Evolutionary conservation across 1,140 invertebrate genomes (phyloP), one percentile per base, ranked within the genome.

Genomic region (Brachionus sp.): DNA sequence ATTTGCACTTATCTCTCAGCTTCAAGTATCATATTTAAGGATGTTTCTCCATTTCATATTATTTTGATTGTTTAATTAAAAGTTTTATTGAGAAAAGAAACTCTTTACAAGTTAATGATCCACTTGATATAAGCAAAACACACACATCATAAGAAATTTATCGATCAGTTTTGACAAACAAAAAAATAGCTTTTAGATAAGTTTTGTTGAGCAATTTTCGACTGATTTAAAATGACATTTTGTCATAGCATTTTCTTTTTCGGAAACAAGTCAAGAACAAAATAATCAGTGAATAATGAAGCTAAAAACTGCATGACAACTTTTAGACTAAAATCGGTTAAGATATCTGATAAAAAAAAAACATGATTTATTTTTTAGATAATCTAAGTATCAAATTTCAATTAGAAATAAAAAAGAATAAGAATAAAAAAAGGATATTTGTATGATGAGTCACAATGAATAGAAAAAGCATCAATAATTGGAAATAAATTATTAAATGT

Each of bases 21-120:
- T 70, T 70, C 35, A 39, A 70, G 66, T 70, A 70, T 70, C 66
- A 70, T 37, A 70, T 39, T 70, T 37, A 39, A 70, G 66, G 35
- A 39, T 39, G 9, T 70, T 70, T 37, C 29, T 70, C 29, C 50
- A 57, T 57, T 57, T 57, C 50, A 23, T 57, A 19, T 57, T 57
- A n/a, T 70, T 39, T 70, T 70, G 66, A 70, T 70, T 70, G 66
- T 70, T 70, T 70, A 70, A 70, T 70, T 70, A 70, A 70, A 70
- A 39, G 5, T 70, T 70, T 70, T 70, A 33, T 66, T 66, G 64
- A 66, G 33, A 66, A 66, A 33, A 66, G 6, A 66, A 66, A 12
- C n/a, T 66, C 33, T 33, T 23, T 66, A 25, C 33, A 57, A 57
- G 50, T 57, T 57, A 57, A 57, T 57, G 50, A 57, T 57, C 50